phyloP scores from a whole-genome alignment of 2,888 invertebrate genomes.

The Syrista parreyssii region DNA sequence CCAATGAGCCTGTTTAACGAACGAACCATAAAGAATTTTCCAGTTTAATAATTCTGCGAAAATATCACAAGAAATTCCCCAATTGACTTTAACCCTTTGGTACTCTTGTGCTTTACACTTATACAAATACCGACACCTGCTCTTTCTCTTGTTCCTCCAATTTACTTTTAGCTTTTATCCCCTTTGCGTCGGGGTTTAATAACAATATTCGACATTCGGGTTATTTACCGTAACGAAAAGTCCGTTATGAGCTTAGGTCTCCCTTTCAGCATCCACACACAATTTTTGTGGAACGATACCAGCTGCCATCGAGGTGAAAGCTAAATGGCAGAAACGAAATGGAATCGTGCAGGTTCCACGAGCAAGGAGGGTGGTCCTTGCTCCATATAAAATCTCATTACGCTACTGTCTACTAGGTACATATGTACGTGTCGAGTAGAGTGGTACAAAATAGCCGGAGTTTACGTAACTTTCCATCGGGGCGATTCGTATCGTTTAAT shows the following conservation, averaged over 20 bases:
- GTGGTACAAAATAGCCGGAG: neutral
- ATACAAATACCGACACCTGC: neutral
- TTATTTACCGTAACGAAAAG: neutral
- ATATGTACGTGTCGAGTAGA: neutral
- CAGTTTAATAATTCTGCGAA: neutral
- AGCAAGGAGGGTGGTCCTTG: slow-evolving; percentile 28
- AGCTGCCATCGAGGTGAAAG: slow-evolving; percentile 12
- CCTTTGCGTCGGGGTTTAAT: neutral
- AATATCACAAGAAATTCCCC: neutral
- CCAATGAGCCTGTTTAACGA: neutral
- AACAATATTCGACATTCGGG: neutral
- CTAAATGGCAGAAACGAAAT: slow-evolving; percentile 24
- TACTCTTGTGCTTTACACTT: neutral
- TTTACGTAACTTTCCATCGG: neutral
- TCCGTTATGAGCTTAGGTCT: neutral
- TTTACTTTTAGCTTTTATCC: neutral
- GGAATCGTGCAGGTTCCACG: slow-evolving; percentile 2
- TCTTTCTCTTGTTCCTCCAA: neutral
- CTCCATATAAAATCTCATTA: slow-evolving; percentile 46
- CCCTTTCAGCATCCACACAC: neutral
- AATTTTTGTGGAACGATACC: neutral
- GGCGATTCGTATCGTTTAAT: neutral
- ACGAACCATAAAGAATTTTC: neutral
- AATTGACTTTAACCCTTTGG: neutral
- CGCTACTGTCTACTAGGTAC: neutral